These are phyloP conservation scores for Chunga burmeisteri DNA, from an alignment of 2,113 vertebrate species.

Conservation along the genomic window DNA sequence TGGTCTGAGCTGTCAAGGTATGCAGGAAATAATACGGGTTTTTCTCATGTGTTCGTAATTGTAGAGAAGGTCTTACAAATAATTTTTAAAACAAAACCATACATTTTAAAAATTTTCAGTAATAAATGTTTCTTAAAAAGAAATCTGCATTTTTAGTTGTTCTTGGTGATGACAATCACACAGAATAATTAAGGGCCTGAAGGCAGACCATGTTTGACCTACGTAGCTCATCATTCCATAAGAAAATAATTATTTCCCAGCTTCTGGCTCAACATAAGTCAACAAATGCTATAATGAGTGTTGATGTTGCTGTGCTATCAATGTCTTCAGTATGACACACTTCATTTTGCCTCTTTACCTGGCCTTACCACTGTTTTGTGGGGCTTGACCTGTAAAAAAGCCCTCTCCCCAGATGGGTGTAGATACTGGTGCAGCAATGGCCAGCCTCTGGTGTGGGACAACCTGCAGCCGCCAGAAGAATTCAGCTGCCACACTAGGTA, in stretches of 20 bases:
- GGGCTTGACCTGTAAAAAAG: neutral
- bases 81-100: neutral
- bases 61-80: neutral
- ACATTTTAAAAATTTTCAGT: neutral
- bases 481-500: neutral
- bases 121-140: neutral
- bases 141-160: neutral
- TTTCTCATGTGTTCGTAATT: neutral
- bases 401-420: neutral
- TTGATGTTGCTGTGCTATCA: neutral
- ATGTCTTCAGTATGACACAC: neutral
- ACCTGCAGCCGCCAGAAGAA: neutral
- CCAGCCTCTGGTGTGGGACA: accelerated
- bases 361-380: neutral
- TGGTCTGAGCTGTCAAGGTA: neutral
- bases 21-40: neutral
- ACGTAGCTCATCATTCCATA: neutral
- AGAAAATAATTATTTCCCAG: neutral
- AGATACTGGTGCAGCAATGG: neutral
- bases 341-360: neutral
- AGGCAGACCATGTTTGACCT: neutral
- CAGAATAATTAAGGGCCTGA: neutral
- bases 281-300: neutral
- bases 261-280: neutral
- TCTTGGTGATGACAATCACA: neutral